These are phyloP conservation scores for Drosophila equinoxialis DNA, from an alignment of 1,140 invertebrate genomes.

Conservation along the genomic window DNA sequence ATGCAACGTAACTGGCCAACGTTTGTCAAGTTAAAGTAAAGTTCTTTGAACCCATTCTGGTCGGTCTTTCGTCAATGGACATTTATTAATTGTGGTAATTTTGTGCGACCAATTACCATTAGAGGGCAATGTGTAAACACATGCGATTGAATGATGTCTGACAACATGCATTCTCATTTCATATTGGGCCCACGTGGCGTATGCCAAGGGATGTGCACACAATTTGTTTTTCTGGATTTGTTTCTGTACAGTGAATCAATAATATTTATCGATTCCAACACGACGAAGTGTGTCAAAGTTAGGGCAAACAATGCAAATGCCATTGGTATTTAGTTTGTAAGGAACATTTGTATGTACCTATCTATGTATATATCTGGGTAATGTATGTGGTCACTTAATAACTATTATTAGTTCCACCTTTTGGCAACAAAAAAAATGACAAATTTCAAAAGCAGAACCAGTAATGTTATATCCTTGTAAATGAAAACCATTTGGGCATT, in stretches of 20 bases:
- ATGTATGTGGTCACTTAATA: constrained; percentile 57
- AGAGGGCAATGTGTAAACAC: constrained; percentile 45
- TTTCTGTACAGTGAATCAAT: constrained; percentile 55
- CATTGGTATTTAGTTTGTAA: constrained; percentile 35
- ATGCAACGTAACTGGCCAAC: constrained; percentile 21
- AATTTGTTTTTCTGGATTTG: constrained; percentile 24
- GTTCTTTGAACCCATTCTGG: constrained; percentile 66
- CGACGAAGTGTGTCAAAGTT: constrained; percentile 73
- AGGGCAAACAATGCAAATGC: constrained; percentile 64
- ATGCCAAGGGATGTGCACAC: constrained; percentile 44
- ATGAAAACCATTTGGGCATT: constrained; percentile 23
- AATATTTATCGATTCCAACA: constrained; percentile 64
- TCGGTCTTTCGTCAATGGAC: constrained; percentile 34
- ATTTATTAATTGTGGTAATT: constrained; percentile 63
- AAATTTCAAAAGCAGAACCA: constrained; percentile 21
- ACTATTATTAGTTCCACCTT: constrained; percentile 53
- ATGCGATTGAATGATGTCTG: constrained; percentile 12
- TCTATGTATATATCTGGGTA: constrained; percentile 25
- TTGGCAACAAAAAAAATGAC: constrained; percentile 2
- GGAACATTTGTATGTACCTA: not conserved
- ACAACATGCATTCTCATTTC: constrained; percentile 6
- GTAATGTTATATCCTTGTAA: constrained; percentile 16
- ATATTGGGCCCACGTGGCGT: constrained; percentile 30
- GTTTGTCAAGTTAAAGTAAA: constrained; percentile 34
- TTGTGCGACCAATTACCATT: constrained; percentile 1